Evolutionary conservation across 2,113 vertebrate genomes (phyloP), one percentile per base, ranked within the genome.

Genomic region (Typhlomys cinereus): DNA sequence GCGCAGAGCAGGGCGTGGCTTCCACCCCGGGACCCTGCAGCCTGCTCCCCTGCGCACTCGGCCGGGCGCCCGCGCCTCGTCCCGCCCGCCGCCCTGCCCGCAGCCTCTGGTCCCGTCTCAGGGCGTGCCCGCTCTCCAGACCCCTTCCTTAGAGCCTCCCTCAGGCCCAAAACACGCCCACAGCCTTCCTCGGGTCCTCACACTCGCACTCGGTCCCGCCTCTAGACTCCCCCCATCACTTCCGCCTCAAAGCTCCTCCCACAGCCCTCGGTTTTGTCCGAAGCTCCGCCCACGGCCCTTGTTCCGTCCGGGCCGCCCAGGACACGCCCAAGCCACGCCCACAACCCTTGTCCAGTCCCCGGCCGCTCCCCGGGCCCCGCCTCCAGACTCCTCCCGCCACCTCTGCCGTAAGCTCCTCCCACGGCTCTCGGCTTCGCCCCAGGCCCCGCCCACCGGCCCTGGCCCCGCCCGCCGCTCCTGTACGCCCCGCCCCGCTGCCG

Each of bases 141-240:
- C 17, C 52, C 52, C 17, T 54, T 17, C 52, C 54, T 20, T 9
- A 20, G 21, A 18, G 14, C 12, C 54, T 57, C 54, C 54, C 54
- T 14, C 14, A 44, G 10, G 0, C 18, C 2, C 29, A 94, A 98
- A 98, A 83, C 99, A 90, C 99, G 99, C 98, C 99, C 87, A 14
- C 14, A 20, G 89, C 52, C 69, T 29, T 5, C 64, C 15, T 14
- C 12, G 6, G 12, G 2, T 3, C 48, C 13, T 2, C 1, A 23
- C 14, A 0, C 25, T 0, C 27, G 17, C 36, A 18, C 27, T 7
- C 2, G 3, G 4, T 7, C 18, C 34, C 14, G 31, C 13, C 1
- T 7, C 27, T 34, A 12, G 62, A n/a, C 46, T n/a, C 66, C 46
- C 44, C n/a, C 82, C 66, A 31, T 9, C 12, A 41, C 23, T 13